Base-by-base conservation (phyloP, 1,140 invertebrate species). In the Lepidurus apus region DNA sequence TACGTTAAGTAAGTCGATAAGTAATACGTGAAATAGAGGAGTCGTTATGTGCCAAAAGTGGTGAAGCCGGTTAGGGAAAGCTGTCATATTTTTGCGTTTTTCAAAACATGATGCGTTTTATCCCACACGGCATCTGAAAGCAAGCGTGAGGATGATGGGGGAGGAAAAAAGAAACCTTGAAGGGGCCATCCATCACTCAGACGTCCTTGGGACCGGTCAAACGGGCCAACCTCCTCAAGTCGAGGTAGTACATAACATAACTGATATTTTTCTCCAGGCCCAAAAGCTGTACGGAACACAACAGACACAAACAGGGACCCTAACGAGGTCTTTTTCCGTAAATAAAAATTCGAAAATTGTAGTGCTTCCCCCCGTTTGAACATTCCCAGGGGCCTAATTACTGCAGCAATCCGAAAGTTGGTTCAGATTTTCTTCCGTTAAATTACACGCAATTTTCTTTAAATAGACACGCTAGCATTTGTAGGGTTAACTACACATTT, bases 81-180 rank as follows among this genome's bases (percentile, higher is more conserved):
- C 53, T 65, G 53, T 65, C 53, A 65, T 65, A 65, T 65, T 65
- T 34, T 65, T 65, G 53, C 53, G 17, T 65, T 65, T 65, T 65
- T 65, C 17, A 65, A 65, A 65, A 65, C 53, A 65, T 65, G 53
- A 65, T 65, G 53, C 53, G 53, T 65, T 65, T 65, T 65, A 65
- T 65, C 53, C 53, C 53, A 65, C 53, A 65, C 53, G 53, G 53
- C 53, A 65, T 65, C 53, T 65, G 53, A 65, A 65, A 65, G 53
- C 13, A 65, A 65, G 53, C 53, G 53, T 17, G 53, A 65, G 53
- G 53, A 65, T 65, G 53, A 65, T 65, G 53, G 53, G 53, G 53
- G 53, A 65, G 53, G 53, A 13, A 65, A 65, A 65, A 65, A 65
- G 53, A 65, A 65, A 65, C 53, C 53, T 65, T 65, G 53, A 65